Percentiles rank a stretch among this genome's conserved stretches.
These are phyloP conservation scores for Chloebia gouldiae DNA, from an alignment of 2,113 vertebrate genomes.

Conservation along the genomic window DNA sequence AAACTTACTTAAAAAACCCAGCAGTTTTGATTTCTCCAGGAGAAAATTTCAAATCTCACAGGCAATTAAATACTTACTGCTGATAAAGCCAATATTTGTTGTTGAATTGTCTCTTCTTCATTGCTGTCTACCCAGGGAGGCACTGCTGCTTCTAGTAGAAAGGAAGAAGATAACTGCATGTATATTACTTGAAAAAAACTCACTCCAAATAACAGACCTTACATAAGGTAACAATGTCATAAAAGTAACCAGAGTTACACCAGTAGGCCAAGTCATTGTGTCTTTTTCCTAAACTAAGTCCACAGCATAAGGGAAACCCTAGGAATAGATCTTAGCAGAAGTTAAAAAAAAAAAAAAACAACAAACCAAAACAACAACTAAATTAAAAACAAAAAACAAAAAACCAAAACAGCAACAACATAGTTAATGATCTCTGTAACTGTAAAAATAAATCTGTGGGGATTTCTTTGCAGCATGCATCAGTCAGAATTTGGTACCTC, in stretches of 20 bases:
- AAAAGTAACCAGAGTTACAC: not conserved
- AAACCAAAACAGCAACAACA: not conserved
- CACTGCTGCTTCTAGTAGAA: conserved; percentile 84
- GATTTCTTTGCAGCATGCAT: not conserved
- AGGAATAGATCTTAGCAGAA: not conserved
- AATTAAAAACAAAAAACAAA: not conserved
- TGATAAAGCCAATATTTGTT: conserved; percentile 94
- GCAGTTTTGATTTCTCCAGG: not conserved
- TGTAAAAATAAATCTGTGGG: not conserved
- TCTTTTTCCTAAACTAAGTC: not conserved
- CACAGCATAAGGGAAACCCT: not conserved
- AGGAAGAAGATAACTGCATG: not conserved
- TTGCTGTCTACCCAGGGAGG: conserved; percentile 97
- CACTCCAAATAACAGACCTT: not conserved
- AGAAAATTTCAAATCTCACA: not conserved
- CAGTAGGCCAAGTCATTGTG: not conserved
- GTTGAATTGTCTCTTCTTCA: conserved; percentile 96
- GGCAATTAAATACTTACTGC: conserved; percentile 79
- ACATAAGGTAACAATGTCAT: not conserved
- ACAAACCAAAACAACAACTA: not conserved
- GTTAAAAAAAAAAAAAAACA: not conserved
- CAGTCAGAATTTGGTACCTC: not conserved
- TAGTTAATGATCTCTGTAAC: not conserved
- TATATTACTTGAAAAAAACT: not conserved
- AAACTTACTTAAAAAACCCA: not conserved